Conservation (phyloP, 1,140 invertebrate species). For the Chymomyza costata region DNA sequence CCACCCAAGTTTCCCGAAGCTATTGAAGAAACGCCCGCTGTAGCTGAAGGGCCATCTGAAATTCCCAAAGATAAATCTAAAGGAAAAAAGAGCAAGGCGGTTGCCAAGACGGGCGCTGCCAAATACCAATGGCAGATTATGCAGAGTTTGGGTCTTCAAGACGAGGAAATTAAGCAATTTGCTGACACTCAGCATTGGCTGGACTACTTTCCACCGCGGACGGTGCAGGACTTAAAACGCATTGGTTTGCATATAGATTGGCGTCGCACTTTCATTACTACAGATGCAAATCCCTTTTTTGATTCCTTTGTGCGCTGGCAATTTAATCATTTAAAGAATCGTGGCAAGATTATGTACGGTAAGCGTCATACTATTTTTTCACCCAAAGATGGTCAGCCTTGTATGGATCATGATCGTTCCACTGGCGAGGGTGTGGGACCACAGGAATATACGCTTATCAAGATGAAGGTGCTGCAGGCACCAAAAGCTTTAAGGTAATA, state of each 20-base stretch:
- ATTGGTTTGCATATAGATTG: constrained; percentile 98
- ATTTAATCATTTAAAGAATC: constrained; percentile 90
- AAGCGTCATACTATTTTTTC: constrained; percentile 99
- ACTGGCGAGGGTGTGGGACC: constrained; percentile 97
- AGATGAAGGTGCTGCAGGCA: constrained; percentile 89
- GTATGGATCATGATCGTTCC: constrained; percentile 99
- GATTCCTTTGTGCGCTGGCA: constrained; percentile 99
- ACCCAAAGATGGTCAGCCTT: constrained; percentile 97
- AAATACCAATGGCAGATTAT: constrained; percentile 99
- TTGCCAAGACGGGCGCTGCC: constrained; percentile 90
- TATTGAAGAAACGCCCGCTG: constrained; percentile 76
- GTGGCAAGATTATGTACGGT: constrained; percentile 95
- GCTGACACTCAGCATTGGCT: constrained; percentile 95
- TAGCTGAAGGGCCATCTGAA: constrained; percentile 77
- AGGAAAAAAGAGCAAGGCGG: constrained; percentile 99
- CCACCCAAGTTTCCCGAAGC: constrained; percentile 93
- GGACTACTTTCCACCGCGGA: constrained; percentile 95
- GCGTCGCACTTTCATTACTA: constrained; percentile 97
- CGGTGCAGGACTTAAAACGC: constrained; percentile 88
- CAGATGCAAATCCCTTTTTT: constrained; percentile 97
- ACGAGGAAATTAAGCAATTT: constrained; percentile 96
- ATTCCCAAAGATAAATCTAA: constrained; percentile 95
- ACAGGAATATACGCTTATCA: constrained; percentile 98
- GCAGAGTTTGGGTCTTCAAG: constrained; percentile 90
- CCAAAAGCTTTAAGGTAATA: constrained; percentile 83